These are phyloP conservation scores for Arenaria interpres DNA, from an alignment of 2,113 vertebrate genomes.

Conservation along the genomic window DNA sequence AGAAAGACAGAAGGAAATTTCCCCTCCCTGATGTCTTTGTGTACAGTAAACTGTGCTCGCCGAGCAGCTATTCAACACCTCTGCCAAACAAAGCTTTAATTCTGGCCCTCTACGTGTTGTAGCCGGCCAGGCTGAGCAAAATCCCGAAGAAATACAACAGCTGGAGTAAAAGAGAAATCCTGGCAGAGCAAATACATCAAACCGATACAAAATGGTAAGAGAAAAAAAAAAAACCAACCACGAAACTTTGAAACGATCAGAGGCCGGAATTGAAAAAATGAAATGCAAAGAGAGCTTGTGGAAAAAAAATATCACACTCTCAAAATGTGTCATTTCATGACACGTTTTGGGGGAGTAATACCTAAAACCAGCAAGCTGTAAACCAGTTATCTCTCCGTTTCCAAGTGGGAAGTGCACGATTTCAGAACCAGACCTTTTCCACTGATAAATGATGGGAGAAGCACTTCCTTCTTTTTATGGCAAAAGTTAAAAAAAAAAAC, in stretches of 20 bases:
- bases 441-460: not conserved
- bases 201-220: not conserved
- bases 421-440: constrained; percentile 18
- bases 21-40: not conserved
- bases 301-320: accelerated
- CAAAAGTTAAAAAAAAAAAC: too few relatives aligned
- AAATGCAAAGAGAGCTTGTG: not conserved
- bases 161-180: not conserved
- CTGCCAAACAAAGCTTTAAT: not conserved
- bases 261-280: not conserved
- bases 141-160: not conserved
- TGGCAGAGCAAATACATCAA: not conserved
- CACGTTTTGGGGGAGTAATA: not conserved
- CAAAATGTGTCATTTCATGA: not conserved
- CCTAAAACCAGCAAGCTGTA: not conserved
- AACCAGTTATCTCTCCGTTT: not conserved
- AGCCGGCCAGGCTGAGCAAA: not conserved
- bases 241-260: accelerated
- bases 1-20: not conserved
- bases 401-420: not conserved
- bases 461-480: not conserved
- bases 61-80: not conserved
- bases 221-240: not conserved
- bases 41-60: not conserved
- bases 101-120: not conserved